phyloP scores from a whole-genome alignment of 2,113 vertebrate genomes.

The Atractosteus spatula region DNA sequence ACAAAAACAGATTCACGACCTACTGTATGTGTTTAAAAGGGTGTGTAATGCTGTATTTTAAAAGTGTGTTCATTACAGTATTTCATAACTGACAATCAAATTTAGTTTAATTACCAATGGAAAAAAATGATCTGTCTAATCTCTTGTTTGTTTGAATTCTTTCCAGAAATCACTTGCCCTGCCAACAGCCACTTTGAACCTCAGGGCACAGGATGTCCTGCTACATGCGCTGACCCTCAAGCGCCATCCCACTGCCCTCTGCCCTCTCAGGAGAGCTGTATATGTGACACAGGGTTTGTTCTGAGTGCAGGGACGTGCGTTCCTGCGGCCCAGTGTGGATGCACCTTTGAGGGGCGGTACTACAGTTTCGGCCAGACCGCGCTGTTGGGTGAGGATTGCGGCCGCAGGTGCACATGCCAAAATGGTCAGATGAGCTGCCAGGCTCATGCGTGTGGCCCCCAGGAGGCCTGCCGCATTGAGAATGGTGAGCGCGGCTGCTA shows the following conservation, averaged over 20 bases:
- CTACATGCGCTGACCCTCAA: constrained; percentile 47
- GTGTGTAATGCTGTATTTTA: no score
- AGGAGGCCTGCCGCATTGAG: constrained; percentile 15
- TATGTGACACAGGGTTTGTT: constrained; percentile 50
- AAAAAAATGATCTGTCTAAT: no score
- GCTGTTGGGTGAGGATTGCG: constrained; percentile 42
- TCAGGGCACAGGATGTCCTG: constrained; percentile 44
- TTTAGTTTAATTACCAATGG: no score
- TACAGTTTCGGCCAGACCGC: constrained; percentile 45
- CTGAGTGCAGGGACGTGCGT: constrained; percentile 48
- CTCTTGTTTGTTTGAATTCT: neutral
- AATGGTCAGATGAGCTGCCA: constrained; percentile 42
- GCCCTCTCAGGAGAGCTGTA: constrained; percentile 47
- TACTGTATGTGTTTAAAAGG: no score
- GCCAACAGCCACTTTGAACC: constrained; percentile 61
- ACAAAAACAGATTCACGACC: no score
- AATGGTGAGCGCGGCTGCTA: constrained; percentile 41
- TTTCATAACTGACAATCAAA: no score
- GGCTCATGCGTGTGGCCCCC: constrained; percentile 27
- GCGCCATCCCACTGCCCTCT: constrained; percentile 42
- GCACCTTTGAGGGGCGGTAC: constrained; percentile 46
- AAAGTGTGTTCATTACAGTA: no score
- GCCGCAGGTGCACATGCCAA: constrained; percentile 43
- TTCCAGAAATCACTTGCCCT: constrained; percentile 49
- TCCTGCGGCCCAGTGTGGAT: constrained; percentile 49